Evolutionary conservation across 1,140 invertebrate genomes (phyloP), one percentile per base, ranked within the genome.

Genomic region (Nymphalis io): DNA sequence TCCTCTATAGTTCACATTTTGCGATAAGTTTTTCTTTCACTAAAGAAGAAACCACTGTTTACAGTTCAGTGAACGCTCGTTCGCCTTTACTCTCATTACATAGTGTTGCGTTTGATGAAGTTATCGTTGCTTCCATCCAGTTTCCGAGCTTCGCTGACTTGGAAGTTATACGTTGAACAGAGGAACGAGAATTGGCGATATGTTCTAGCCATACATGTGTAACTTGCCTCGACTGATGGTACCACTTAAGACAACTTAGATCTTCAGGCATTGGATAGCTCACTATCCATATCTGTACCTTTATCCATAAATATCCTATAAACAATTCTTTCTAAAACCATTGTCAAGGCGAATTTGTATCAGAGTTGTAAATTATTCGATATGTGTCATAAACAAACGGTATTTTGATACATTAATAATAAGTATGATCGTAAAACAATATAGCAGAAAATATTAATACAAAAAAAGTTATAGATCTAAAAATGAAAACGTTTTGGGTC

Each of bases 31-130:
- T 21, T 51, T 51, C 46, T 27, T 39, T 53, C 20, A 4, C 3
- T 53, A 53, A 39, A 53, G 21, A 55, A 33, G 16, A 62, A 62
- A 48, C 60, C 23, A 55, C 23, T 13, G 20, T 33, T 51, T 11
- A 63, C 27, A 63, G 60, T 63, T 63, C 60, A 63, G 12, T 33
- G 60, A 38, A 39, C 48, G 44, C 23, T 39, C 46, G 60, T 39
- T 63, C 60, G 60, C 46, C 18, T 53, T 51, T 53, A 53, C 16
- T 39, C 18, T 51, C 27, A 63, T 63, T 40, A 63, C 46, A 48
- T 46, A 63, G 46, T 39, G 46, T 39, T 63, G 46, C 46, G 60
- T 63, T 63, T 63, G 27, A 63, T 39, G 48, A 60, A 63, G 27
- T 53, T 53, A 63, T 53, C 60, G 27, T 21, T 38, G 46, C 33